Evolutionary conservation across 2,797 vertebrate species (phyloP), one percentile per base, ranked within the genome.

Genomic region (Eulemur coronatus): DNA sequence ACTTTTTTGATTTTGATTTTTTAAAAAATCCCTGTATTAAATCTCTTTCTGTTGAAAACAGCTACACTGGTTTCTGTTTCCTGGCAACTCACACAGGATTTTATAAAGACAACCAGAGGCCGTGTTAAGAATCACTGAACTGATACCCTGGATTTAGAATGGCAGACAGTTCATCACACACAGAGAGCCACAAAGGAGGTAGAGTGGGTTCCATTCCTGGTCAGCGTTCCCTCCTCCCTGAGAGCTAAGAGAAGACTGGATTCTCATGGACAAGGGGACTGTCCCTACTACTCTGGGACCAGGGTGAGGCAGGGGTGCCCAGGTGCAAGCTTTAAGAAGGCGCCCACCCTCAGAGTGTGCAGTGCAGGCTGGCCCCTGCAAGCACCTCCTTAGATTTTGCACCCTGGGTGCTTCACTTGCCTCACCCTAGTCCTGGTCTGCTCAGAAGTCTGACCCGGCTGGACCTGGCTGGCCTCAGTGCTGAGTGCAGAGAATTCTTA

Each of bases 31-130:
- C 43, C 35, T 26, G 13, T 11, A 75, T 63, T 85, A 85, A 67
- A 59, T 59, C 22, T 20, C 43, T 72, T 86, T 84, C 38, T 92
- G 57, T 65, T 65, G 76, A 78, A 93, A 91, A 70, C 28, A 69
- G 26, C 26, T 55, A 57, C 1, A 7, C 12, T 46, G 55, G 24
- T 30, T 59, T 73, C 75, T 80, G 22, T 65, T 90, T 96, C 52
- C 38, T 75, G 18, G 7, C 84, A 46, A 43, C 4, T 4, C 43
- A 75, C 38, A 33, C 5, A 85, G 69, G 38, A 13, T 52, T 55
- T 69, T 85, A 52, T 35, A 10, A 55, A 86, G 94, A 67, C 8
- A 30, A 22, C 17, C 50, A 9, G 50, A 67, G 33, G 33, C 13
- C 2, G 67, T 67, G 7, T 28, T 81, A 89, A 65, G 80, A 61